These are phyloP conservation scores for Anticlea derivata DNA, from an alignment of 2,888 invertebrate genomes.

Conservation along the genomic window DNA sequence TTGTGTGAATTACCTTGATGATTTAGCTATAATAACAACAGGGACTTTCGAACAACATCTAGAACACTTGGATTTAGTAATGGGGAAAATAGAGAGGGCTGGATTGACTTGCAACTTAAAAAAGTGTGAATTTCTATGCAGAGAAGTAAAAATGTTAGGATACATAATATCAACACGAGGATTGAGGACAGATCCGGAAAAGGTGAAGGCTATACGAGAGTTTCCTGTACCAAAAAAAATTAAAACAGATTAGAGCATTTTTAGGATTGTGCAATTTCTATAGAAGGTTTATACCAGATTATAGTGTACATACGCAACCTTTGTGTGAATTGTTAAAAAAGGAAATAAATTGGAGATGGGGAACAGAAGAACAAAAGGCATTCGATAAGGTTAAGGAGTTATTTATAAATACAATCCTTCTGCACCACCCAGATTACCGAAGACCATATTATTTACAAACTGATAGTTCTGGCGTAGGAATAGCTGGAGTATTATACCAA, in stretches of 20 bases:
- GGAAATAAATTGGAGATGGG: conserved; percentile 26
- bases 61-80: conserved; percentile 28
- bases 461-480: conserved; percentile 31
- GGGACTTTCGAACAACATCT: conserved; percentile 30
- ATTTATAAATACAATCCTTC: conserved; percentile 23
- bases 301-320: conserved; percentile 19
- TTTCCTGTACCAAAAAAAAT: conserved; percentile 35
- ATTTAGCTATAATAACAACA: conserved; percentile 33
- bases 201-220: conserved; percentile 14
- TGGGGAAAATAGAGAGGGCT: conserved; percentile 17
- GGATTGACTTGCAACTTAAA: conserved; percentile 19
- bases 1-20: conserved; percentile 40
- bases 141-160: conserved; percentile 32
- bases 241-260: conserved; percentile 37
- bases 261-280: conserved; percentile 40
- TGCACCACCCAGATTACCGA: conserved; percentile 22
- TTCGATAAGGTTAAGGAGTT: conserved; percentile 32
- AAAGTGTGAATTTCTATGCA: conserved; percentile 21
- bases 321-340: conserved; percentile 37
- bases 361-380: conserved; percentile 11
- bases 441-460: conserved; percentile 36
- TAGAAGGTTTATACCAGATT: conserved; percentile 35
- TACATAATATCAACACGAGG: conserved; percentile 31
- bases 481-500: conserved; percentile 36
- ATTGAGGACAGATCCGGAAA: conserved; percentile 6